Conservation (phyloP, 2,797 vertebrate genomes). For the Paramormyrops hopkinsi region DNA sequence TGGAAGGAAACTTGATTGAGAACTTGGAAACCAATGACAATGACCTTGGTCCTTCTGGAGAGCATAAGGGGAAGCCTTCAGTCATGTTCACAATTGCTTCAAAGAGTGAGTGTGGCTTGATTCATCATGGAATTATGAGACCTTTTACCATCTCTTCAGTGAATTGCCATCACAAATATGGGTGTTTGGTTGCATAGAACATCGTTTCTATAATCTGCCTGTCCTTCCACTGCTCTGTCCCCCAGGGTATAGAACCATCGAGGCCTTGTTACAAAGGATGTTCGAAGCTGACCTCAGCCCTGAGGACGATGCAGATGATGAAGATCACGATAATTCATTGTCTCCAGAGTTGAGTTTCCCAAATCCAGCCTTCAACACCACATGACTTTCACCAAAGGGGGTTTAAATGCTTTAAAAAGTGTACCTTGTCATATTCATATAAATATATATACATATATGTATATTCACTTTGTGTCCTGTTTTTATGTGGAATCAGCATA, state of each 20-base stretch:
- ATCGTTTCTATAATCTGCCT: background rate
- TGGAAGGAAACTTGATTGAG: slow-evolving; percentile 62
- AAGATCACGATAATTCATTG: slow-evolving; percentile 56
- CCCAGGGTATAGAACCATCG: slow-evolving; percentile 80
- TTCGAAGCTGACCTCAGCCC: slow-evolving; percentile 80
- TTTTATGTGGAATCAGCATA: slow-evolving; percentile 5
- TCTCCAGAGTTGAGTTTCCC: slow-evolving; percentile 44
- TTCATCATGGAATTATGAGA: background rate
- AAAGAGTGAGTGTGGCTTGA: slow-evolving; percentile 65
- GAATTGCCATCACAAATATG: background rate
- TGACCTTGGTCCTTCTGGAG: slow-evolving; percentile 44
- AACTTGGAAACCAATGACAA: slow-evolving; percentile 66
- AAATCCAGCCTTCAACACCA: slow-evolving; percentile 51
- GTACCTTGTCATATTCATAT: background rate
- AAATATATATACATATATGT: slow-evolving; percentile 29
- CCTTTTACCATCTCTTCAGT: background rate
- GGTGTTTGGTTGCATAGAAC: background rate
- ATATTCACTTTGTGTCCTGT: slow-evolving; percentile 4
- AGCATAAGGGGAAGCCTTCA: slow-evolving; percentile 40
- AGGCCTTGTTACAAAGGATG: slow-evolving; percentile 82
- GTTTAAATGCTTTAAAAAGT: background rate
- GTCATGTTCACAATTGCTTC: slow-evolving; percentile 83
- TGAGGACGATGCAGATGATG: slow-evolving; percentile 66
- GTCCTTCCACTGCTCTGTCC: background rate
- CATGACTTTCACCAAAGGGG: slow-evolving; percentile 24